These are phyloP conservation scores for Heliconius eleuchia DNA, from an alignment of 1,140 invertebrate genomes.

Conservation along the genomic window DNA sequence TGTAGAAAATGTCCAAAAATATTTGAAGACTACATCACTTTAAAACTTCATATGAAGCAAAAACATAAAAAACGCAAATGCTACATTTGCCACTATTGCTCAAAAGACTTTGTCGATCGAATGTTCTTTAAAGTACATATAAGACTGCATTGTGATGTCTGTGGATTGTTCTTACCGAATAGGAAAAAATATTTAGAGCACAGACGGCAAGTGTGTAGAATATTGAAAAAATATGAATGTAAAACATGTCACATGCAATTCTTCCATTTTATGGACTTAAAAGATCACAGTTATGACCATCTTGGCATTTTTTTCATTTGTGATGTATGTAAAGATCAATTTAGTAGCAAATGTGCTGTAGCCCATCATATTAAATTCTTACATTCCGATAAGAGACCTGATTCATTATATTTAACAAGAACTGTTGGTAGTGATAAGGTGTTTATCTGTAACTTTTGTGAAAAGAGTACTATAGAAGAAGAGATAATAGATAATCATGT, in stretches of 20 bases:
- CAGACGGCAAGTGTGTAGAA: conserved; percentile 48
- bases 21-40: conserved; percentile 55
- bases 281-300: conserved; percentile 69
- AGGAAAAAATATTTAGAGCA: conserved; percentile 54
- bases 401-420: conserved; percentile 42
- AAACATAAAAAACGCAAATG: conserved; percentile 69
- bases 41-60: conserved; percentile 63
- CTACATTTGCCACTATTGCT: conserved; percentile 69
- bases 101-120: conserved; percentile 64
- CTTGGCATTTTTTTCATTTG: conserved; percentile 53
- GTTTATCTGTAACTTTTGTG: conserved; percentile 66
- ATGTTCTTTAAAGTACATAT: conserved; percentile 73
- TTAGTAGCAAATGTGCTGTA: conserved; percentile 57
- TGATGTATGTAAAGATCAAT: conserved; percentile 69
- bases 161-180: conserved; percentile 51
- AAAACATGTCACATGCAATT: conserved; percentile 54
- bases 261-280: conserved; percentile 62
- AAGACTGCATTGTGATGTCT: conserved; percentile 64
- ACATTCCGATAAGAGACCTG: conserved; percentile 52
- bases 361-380: conserved; percentile 62
- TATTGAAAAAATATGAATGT: conserved; percentile 56
- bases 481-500: conserved; percentile 55
- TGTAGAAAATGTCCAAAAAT: conserved; percentile 68
- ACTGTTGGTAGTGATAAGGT: conserved; percentile 43
- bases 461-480: conserved; percentile 51